Conservation (phyloP, 2,888 invertebrate genomes). For the Nezara viridula region DNA sequence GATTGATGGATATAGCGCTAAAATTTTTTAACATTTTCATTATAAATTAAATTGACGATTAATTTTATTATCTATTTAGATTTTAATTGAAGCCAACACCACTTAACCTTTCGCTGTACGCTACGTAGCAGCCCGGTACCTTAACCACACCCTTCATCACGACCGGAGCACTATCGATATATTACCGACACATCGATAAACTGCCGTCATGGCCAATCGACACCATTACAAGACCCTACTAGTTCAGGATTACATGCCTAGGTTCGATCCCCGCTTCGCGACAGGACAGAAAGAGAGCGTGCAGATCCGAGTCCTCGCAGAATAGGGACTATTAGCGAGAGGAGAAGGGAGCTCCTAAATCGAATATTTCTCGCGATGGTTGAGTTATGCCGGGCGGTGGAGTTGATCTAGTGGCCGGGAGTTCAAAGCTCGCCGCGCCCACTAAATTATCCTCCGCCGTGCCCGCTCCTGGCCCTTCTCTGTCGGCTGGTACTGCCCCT, state of each 20-base stretch:
- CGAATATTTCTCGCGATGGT: conserved; percentile 15
- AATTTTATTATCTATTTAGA: no score
- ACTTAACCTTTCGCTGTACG: not conserved
- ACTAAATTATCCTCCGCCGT: conserved; percentile 33
- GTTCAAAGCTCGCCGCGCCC: conserved; percentile 45
- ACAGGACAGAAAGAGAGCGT: conserved; percentile 8
- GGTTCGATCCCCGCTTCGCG: not conserved
- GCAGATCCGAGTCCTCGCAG: not conserved
- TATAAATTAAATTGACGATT: no score
- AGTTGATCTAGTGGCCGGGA: conserved; percentile 18
- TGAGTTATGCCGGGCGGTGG: conserved; percentile 24
- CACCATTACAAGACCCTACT: not conserved
- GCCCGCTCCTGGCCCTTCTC: conserved; percentile 34
- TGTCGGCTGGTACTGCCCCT: not conserved
- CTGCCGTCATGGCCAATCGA: not conserved
- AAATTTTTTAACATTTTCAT: no score
- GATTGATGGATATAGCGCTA: no score
- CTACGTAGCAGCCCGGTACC: not conserved
- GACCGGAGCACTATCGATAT: not conserved
- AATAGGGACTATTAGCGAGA: not conserved
- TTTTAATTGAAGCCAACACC: not conserved
- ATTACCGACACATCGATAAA: not conserved
- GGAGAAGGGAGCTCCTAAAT: conserved; percentile 39
- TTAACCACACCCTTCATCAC: not conserved
- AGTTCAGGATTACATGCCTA: not conserved